Conservation (phyloP, 2,797 vertebrate species). For the Scolopax bukidnonensis region DNA sequence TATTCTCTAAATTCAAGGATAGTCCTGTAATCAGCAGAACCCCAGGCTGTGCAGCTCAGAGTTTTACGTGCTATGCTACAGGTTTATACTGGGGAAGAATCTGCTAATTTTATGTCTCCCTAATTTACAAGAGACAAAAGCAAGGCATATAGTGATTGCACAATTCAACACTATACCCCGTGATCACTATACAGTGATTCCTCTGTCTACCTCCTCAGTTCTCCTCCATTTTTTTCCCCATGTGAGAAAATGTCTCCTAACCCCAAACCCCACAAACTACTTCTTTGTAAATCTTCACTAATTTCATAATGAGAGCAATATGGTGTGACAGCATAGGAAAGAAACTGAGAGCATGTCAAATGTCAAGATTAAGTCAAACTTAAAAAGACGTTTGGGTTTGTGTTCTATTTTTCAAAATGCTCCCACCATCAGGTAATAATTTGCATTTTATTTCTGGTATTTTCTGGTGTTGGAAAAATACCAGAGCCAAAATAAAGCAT, state of each 20-base stretch:
- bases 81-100: not conserved
- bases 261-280: not conserved
- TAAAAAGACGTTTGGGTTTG: not conserved
- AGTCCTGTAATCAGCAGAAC: not conserved
- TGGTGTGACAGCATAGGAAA: not conserved
- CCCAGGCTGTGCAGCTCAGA: not conserved
- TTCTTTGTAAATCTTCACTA: not conserved
- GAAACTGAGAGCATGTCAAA: not conserved
- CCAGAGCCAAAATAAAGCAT: slow-evolving; percentile 27
- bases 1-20: not conserved
- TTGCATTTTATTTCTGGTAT: not conserved
- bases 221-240: not conserved
- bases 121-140: not conserved
- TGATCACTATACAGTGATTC: not conserved
- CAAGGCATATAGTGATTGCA: not conserved
- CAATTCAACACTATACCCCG: not conserved
- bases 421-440: not conserved
- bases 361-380: not conserved
- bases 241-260: not conserved
- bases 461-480: not conserved
- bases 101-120: not conserved
- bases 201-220: not conserved
- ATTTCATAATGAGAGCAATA: not conserved
- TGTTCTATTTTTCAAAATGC: not conserved
- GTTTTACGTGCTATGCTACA: not conserved